phyloP scores from a whole-genome alignment of 2,113 vertebrate genomes.

The Crotalus viridis region DNA sequence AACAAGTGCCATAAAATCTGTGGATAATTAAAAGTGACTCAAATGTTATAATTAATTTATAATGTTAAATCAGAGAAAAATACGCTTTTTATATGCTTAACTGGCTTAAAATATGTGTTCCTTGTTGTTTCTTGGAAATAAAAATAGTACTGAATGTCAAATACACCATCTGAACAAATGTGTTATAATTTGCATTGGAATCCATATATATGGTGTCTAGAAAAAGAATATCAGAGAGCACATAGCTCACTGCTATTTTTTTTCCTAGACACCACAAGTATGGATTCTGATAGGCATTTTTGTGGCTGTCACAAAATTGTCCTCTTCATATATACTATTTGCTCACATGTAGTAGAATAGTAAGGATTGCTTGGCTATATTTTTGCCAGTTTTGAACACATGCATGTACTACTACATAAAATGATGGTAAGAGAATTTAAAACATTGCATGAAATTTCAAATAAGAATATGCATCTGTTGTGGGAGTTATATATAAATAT shows the following conservation, averaged over 20 bases:
- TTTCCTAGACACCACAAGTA: no score
- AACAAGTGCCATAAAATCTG: slow-evolving; percentile 21
- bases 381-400: slow-evolving; percentile 47
- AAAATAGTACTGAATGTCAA: not conserved
- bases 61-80: slow-evolving; percentile 24
- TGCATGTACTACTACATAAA: slow-evolving; percentile 19
- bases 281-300: not conserved
- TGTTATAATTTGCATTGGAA: not conserved
- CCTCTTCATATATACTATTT: not conserved
- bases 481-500: not conserved
- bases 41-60: slow-evolving; percentile 47
- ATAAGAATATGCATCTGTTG: slow-evolving; percentile 29
- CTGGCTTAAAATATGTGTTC: not conserved
- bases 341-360: not conserved
- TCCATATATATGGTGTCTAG: not conserved
- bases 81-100: not conserved
- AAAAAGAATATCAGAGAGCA: not conserved
- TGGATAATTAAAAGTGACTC: slow-evolving; percentile 38
- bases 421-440: slow-evolving; percentile 45
- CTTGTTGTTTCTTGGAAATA: not conserved
- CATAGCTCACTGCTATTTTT: no score
- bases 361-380: not conserved
- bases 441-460: slow-evolving; percentile 54
- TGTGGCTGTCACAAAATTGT: not conserved
- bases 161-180: not conserved